A percentile compares a stretch with the other conserved stretches of the same genome.
These are phyloP conservation scores for Melanerpes aurifrons DNA, from an alignment of 2,113 vertebrate genomes.

Conservation along the genomic window DNA sequence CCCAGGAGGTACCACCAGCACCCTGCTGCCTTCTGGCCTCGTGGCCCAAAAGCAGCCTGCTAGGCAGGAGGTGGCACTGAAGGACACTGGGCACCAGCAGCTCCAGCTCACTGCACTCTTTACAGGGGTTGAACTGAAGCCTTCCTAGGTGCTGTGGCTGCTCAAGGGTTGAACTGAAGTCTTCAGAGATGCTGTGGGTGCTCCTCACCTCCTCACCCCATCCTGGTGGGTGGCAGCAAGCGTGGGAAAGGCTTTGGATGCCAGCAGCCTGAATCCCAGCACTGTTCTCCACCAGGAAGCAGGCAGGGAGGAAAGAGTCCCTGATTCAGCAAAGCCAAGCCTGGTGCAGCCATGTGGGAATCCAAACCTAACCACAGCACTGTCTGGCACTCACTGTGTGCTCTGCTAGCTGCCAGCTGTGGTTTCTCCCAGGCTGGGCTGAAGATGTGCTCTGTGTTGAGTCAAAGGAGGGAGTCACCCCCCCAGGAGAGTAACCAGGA, in stretches of 20 bases:
- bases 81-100: neutral
- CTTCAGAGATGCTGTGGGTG: neutral
- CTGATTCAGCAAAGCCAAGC: neutral
- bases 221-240: neutral
- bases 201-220: neutral
- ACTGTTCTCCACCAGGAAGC: accelerated
- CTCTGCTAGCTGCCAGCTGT: neutral
- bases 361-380: neutral
- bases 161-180: neutral
- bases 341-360: accelerated
- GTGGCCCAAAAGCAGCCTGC: neutral
- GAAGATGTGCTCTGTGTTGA: neutral
- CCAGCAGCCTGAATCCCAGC: neutral
- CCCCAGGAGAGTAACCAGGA: accelerated
- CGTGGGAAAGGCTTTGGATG: neutral
- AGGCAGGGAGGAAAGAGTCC: neutral
- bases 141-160: neutral
- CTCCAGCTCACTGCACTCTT: neutral
- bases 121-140: neutral
- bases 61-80: neutral
- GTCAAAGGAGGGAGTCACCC: neutral
- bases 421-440: accelerated
- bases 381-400: accelerated
- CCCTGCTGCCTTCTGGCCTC: neutral
- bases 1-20: neutral